Evolutionary conservation across 1,140 invertebrate species (phyloP), one percentile per base, ranked within the genome.

Genomic region (Conus ventricosus): DNA sequence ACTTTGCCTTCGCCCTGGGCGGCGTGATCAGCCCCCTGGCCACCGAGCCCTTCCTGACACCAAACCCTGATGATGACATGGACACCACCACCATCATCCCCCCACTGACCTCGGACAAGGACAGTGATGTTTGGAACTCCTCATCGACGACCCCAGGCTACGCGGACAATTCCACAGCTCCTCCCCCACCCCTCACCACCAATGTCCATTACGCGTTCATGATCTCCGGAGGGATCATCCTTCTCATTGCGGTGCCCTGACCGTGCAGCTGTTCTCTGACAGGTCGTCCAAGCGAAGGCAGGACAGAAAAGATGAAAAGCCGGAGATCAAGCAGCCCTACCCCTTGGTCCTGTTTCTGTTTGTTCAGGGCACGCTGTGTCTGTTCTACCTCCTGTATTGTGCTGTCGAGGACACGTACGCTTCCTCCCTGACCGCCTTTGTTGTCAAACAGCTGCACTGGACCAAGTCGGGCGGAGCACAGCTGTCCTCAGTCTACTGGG

Each of bases 1-100:
- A 93, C 85, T 92, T 93, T 88, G 76, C 88, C 25, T 92, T 91
- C 85, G 90, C 92, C 39, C 71, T 91, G 67, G 92, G 92, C 55
- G 92, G 92, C 51, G 83, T 91, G 17, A 54, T 93, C 53, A 90
- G 91, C n/a, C 92, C 92, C 0, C 88, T 93, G 23, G 86, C 88
- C n/a, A 89, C 90, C 15, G 90, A 90, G 23, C 92, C 92, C 20
- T 93, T 93, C 88, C 88, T 93, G 25, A 71, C 90, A 71, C 88
- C 88, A 55, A 84, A 39, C 53, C 55, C 80, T 71, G 87, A 89
- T 39, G 80, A 85, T 13, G 63, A 78, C 27, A 15, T 53, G 17
- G 25, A 71, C 17, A 54, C 3, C 75, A 25, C 27, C 25, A 83
- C 10, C 75, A 54, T 23, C 23, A 80, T 53, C 80, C 15, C 80